Evolutionary conservation across 2,797 vertebrate genomes (phyloP).

Genomic region (Tokudaia muenninki): DNA sequence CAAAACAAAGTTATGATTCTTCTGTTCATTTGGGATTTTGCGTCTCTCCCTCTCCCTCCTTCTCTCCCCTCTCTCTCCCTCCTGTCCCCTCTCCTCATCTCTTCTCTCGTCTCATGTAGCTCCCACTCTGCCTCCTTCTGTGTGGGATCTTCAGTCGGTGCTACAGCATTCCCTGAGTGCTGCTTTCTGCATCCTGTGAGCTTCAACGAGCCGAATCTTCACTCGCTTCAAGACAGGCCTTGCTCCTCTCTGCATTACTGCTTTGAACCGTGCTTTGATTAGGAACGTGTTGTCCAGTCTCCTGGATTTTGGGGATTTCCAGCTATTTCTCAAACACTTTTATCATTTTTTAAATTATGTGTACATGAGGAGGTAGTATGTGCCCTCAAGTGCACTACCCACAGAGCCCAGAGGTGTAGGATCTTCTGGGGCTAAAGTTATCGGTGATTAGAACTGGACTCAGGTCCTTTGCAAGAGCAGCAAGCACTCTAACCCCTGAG

Average conservation of each 20-base stretch:
- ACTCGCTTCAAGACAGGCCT: constrained; percentile 37
- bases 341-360: background rate
- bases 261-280: background rate
- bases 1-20: constrained; percentile 35
- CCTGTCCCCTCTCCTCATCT: background rate
- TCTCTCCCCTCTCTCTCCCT: background rate
- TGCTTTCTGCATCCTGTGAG: background rate
- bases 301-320: constrained; percentile 7
- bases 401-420: background rate
- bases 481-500: background rate
- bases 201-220: background rate
- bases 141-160: background rate
- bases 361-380: no score
- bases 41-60: background rate
- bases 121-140: background rate
- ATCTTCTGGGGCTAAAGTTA: background rate
- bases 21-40: constrained; percentile 51
- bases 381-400: background rate
- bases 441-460: no score
- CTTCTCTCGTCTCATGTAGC: constrained; percentile 23
- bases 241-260: background rate
- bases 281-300: background rate
- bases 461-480: background rate
- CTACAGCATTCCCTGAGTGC: background rate
- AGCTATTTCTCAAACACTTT: background rate